Evolutionary conservation across 2,888 invertebrate species (phyloP), one percentile per base, ranked within the genome.

Genomic region (Leptopterna dolabrata): DNA sequence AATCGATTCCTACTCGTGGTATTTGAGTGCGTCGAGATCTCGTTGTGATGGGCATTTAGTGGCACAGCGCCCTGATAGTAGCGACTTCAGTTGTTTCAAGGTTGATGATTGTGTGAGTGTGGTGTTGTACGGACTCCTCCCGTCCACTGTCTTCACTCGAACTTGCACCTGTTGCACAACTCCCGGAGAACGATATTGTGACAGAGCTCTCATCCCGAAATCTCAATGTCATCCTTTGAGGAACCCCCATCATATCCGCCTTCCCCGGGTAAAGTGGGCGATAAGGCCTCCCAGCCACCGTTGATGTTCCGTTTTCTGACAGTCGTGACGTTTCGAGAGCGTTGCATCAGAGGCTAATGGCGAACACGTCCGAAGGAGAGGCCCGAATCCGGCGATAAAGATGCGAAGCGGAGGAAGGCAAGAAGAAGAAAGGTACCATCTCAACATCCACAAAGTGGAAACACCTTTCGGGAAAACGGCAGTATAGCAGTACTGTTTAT

Each of bases 401-500:
- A 81, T 55, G 81, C 81, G 51, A 55, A 51, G 55, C 30, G 36
- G 36, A 73, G 29, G 73, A 29, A 29, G 73, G 13, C 36, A 36
- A 73, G 41, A 76, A 11, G 41, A 41, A 41, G 63, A 63, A 63
- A 63, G 36, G 30, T 41, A 41, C 73, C 55, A 4, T 36, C 73
- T 70, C 19, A 3, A 70, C 24, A 70, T 16, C 70, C 73, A 11
- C 73, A 41, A 36, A 76, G 73, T 41, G 19, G 73, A 9, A 19
- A 41, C n/a, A 14, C 73, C 29, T 76, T 41, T 30, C 9, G 73
- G 24, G 24, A 71, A 76, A 76, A 41, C 14, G 73, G 73, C 51
- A 29, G 36, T 71, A 71, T 84, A 71, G 43, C 84, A 84, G 71
- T 70, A 43, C 84, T 70, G 84, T 84, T 84, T 84, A 84, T 84